Evolutionary conservation across 1,140 invertebrate genomes (phyloP), one percentile per base, ranked within the genome.

Genomic region (Dinoponera quadriceps): DNA sequence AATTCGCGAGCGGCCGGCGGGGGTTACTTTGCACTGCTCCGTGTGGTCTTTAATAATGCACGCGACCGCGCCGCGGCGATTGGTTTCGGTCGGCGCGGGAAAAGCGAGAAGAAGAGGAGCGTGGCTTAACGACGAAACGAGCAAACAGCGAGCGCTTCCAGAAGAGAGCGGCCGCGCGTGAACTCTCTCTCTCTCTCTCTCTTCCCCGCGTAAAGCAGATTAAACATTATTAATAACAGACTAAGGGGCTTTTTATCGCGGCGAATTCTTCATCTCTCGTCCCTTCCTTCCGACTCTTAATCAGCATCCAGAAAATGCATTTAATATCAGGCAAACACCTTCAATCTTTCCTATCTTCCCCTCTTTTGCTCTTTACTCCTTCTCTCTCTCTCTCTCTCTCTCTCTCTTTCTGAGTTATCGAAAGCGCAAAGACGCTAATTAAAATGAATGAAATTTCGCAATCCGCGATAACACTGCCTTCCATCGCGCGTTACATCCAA

Each of bases 1-100:
- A 77, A 77, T 83, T 77, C 33, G 18, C 60, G 33, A 83, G 9
- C 44, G 49, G 60, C 22, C n/a, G n/a, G 44, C 57, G 25, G 38
- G 74, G 16, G 74, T 72, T 74, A 74, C 57, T 74, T 74, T 60
- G 27, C 48, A 11, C n/a, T 20, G n/a, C 16, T 63, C 27, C 38
- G 55, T 74, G 73, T 82, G 51, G 69, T 69, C 22, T 69, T 59
- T 80, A 80, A 80, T 80, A 80, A 80, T 80, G 33, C 63, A 29
- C 51, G 22, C n/a, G 20, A 14, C 65, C 48, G 27, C 16, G 14
- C n/a, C 54, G 20, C 3, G 54, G 13, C 51, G 65, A 69, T 78
- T 29, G 25, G 51, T 69, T 80, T 80, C 33, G 27, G 63, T 55
- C 0, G 27, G 29, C 22, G 13, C 7, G 29, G 57, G 18, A 25